These are phyloP conservation scores for Anabas testudineus DNA, from an alignment of 2,797 vertebrate genomes.

Conservation along the genomic window DNA sequence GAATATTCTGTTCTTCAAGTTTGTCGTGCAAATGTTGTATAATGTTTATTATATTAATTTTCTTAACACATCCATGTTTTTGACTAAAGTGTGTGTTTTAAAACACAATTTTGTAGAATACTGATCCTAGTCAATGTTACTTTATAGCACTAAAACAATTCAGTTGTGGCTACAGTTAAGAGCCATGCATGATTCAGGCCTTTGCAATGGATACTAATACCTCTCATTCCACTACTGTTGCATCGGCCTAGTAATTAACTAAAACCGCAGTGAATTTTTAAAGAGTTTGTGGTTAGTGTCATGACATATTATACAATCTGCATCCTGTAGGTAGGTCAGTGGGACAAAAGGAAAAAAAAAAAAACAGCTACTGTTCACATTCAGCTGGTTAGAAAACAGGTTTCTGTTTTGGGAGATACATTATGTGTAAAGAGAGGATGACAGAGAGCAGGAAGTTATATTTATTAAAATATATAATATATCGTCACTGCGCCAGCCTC, in stretches of 20 bases:
- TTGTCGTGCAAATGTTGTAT: neutral
- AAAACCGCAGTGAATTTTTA: conserved; percentile 67
- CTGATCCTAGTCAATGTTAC: neutral
- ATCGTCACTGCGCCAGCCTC: neutral
- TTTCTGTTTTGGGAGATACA: neutral
- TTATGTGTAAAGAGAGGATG: conserved; percentile 1
- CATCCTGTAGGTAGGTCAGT: conserved; percentile 39
- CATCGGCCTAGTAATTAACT: conserved; percentile 55
- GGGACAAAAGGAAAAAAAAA: conserved; percentile 24
- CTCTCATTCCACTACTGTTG: conserved; percentile 39
- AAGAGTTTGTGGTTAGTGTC: conserved; percentile 49
- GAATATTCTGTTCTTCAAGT: neutral
- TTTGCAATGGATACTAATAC: conserved; percentile 5
- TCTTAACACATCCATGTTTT: neutral
- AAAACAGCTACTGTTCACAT: conserved; percentile 24
- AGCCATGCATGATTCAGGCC: neutral
- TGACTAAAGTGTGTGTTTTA: neutral
- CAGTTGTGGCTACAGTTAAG: neutral
- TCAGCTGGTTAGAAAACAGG: conserved; percentile 28
- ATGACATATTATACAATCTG: conserved; percentile 46
- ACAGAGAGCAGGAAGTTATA: neutral
- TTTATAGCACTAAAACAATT: neutral
- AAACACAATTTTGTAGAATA: neutral
- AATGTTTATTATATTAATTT: neutral
- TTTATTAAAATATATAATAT: conserved; percentile 6